Conservation (phyloP, 2,888 invertebrate genomes). For the Omphaloscelis lunosa region DNA sequence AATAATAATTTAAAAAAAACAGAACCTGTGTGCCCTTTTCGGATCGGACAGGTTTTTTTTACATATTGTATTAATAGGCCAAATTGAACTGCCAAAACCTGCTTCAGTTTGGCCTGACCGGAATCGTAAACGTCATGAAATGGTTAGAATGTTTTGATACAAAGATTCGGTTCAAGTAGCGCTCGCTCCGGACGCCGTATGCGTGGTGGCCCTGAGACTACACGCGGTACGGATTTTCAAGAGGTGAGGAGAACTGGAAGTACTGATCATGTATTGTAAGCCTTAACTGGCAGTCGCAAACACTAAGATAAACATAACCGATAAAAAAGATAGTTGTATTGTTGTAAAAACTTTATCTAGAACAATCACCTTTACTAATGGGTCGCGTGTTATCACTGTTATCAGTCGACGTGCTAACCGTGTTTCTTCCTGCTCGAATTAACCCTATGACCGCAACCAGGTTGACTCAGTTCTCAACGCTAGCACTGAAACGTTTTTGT, state of each 20-base stretch:
- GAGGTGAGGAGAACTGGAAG: too few species aligned
- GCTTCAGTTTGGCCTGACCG: not conserved
- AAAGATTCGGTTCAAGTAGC: not conserved
- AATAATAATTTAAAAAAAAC: too few species aligned
- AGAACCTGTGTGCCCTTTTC: too few species aligned
- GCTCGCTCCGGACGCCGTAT: not conserved
- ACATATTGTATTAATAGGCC: too few species aligned
- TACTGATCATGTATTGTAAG: too few species aligned
- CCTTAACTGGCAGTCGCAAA: constrained; percentile 43
- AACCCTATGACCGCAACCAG: constrained; percentile 47
- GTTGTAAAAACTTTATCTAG: constrained; percentile 66
- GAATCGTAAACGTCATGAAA: not conserved
- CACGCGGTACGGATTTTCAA: not conserved
- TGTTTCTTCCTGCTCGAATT: constrained; percentile 55
- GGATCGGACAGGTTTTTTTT: too few species aligned
- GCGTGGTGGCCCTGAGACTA: constrained; percentile 20
- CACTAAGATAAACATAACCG: constrained; percentile 61
- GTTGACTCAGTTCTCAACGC: constrained; percentile 36
- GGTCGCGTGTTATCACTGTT: constrained; percentile 69
- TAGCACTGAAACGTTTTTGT: constrained; percentile 35
- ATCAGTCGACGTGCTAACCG: constrained; percentile 59
- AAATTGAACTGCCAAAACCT: not conserved
- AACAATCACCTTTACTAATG: constrained; percentile 74
- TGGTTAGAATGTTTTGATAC: too few species aligned
- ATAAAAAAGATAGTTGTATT: constrained; percentile 63